phyloP scores from a whole-genome alignment of 1,140 invertebrate genomes.

The Cardiocondyla obscurior region DNA sequence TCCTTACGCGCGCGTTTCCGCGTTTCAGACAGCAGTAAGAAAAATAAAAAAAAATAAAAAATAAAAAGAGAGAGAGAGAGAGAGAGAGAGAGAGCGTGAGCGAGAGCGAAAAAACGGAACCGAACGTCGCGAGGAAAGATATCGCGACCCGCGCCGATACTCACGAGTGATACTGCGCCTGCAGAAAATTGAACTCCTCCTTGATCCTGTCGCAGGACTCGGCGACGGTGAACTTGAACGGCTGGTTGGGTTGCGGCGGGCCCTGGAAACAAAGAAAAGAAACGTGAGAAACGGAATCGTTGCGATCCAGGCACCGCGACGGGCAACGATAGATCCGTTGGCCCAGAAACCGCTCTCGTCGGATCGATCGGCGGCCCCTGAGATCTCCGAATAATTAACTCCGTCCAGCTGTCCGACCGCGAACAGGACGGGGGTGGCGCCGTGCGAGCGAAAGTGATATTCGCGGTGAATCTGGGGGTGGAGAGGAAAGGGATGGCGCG shows the following conservation, averaged over 20 bases:
- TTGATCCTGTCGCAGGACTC: constrained; percentile 97
- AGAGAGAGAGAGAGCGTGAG: too few relatives aligned
- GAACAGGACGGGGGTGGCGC: constrained; percentile 50
- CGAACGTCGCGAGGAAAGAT: too few relatives aligned
- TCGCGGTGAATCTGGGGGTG: constrained; percentile 1
- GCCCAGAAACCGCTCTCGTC: constrained; percentile 9
- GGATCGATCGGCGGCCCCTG: neutral
- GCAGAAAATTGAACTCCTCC: constrained; percentile 94
- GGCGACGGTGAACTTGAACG: constrained; percentile 95
- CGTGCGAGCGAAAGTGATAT: constrained; percentile 53
- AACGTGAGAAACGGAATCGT: neutral
- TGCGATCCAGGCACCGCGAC: neutral
- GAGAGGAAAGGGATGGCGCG: neutral
- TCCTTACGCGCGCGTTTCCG: constrained; percentile 46
- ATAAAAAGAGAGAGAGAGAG: constrained; percentile 18
- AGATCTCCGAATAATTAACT: constrained; percentile 71
- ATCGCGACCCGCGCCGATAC: constrained; percentile 75
- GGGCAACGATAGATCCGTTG: neutral
- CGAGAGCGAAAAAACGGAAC: too few relatives aligned
- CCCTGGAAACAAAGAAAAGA: constrained; percentile 86
- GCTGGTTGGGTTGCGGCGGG: constrained; percentile 92
- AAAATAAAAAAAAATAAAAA: neutral
- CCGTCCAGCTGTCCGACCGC: constrained; percentile 69
- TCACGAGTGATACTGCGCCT: constrained; percentile 94
- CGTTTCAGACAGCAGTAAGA: neutral